Evolutionary conservation across 2,113 vertebrate genomes (phyloP).

Genomic region (Mus spicilegus): DNA sequence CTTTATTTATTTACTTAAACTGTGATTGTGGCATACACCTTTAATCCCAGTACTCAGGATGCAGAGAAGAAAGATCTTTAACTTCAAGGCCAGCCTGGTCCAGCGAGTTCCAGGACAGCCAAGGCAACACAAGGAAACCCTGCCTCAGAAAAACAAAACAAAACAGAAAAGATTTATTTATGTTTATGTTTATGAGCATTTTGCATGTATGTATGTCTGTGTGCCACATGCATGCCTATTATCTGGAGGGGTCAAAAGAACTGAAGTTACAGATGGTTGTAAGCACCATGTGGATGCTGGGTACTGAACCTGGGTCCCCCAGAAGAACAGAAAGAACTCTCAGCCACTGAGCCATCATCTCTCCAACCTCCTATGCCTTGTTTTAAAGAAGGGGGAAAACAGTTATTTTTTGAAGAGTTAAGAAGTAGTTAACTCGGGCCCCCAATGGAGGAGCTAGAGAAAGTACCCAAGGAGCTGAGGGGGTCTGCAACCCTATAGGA

Average conservation of each 20-base stretch:
- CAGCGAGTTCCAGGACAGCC: not conserved
- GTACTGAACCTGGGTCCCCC: not conserved
- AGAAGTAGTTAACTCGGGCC: not conserved
- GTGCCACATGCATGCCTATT: not conserved
- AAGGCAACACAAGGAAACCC: not conserved
- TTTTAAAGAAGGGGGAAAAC: slow-evolving; percentile 46
- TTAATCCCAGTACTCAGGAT: not conserved
- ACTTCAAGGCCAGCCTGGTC: not conserved
- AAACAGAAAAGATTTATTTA: not conserved
- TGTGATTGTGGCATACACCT: not conserved
- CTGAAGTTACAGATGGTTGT: not conserved
- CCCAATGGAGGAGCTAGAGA: too few relatives aligned
- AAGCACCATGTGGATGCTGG: not conserved
- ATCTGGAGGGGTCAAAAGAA: not conserved
- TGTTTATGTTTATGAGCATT: not conserved
- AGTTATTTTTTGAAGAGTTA: slow-evolving; percentile 38
- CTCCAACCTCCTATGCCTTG: slow-evolving; percentile 5
- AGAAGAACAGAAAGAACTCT: not conserved
- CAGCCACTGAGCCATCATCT: not conserved
- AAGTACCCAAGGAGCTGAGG: too few relatives aligned
- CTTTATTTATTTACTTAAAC: not conserved
- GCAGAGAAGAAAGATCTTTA: not conserved
- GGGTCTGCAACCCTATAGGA: too few relatives aligned
- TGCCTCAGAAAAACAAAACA: not conserved
- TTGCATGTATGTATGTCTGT: not conserved